Base-by-base conservation (phyloP, 2,797 vertebrate genomes). In the Clarias pachynema region DNA sequence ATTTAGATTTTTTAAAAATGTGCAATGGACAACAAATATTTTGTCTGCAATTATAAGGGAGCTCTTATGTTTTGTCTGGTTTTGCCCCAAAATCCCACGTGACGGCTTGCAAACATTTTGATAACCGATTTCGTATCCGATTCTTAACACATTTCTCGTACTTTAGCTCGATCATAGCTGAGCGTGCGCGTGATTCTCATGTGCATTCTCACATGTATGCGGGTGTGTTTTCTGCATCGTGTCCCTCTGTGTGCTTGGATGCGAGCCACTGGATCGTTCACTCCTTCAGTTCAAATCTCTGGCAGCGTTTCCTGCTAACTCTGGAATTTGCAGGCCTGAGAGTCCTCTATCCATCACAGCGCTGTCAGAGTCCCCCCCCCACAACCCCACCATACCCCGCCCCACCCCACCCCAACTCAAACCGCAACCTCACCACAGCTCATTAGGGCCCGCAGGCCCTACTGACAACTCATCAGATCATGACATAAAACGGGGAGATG, bases 381-480 rank as follows among this genome's bases (percentile, higher is more conserved):
- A n/a, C 88, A 85, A 86, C 82, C 73, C 44, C 70, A 86, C 82
- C 88, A 81, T 84, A 59, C 73, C 81, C 82, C 9, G 37, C 29
- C 87, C 63, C 72, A 24, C 84, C 78, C 31, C 18, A 59, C 10
- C 26, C 81, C 88, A 90, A 90, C 88, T 88, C 40, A 84, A 78
- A 78, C 56, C 83, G 31, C 84, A 86, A 89, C 92, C 92, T 90
- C 92, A 93, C 92, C 93, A 91, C 94, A 95, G 94, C 95, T 95
- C 94, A 95, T 95, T 95, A 96, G 93, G 90, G 91, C 92, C 92
- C 87, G 90, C 92, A 86, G 93, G 94, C 93, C 92, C 93, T 93
- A 93, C 94, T 95, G 95, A 95, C 95, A 95, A 93, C 93, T 95
- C 94, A 95, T 96, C 94, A 95, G 95, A 95, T 95, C 94, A 95